phyloP scores from a whole-genome alignment of 2,888 invertebrate genomes.

The Amorpha juglandis region DNA sequence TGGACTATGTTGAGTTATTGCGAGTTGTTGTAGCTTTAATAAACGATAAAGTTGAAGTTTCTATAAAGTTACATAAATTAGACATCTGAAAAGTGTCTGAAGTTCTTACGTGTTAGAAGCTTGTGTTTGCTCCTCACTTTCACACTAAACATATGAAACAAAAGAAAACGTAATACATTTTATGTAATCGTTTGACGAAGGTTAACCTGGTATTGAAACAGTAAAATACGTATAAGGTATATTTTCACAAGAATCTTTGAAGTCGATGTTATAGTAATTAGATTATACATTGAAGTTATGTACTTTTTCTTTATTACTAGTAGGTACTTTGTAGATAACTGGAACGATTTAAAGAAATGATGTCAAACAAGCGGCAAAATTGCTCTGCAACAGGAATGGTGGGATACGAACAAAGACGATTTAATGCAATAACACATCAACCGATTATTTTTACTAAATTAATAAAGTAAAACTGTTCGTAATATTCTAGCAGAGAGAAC shows the following conservation, averaged over 20 bases:
- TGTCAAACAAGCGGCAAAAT: too few relatives aligned
- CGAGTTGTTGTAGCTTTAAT: background rate
- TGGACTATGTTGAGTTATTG: background rate
- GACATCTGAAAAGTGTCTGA: background rate
- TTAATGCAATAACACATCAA: too few relatives aligned
- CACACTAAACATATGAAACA: background rate
- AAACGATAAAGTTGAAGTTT: background rate
- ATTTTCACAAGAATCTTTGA: background rate
- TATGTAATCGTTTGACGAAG: background rate
- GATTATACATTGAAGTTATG: background rate
- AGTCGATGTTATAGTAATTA: too few relatives aligned
- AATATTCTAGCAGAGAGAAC: background rate
- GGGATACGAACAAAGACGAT: too few relatives aligned
- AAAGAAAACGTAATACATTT: background rate
- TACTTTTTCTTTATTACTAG: background rate
- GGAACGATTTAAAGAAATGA: too few relatives aligned
- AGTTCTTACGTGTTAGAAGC: background rate
- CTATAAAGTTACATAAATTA: background rate
- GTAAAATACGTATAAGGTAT: background rate
- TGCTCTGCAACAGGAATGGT: too few relatives aligned
- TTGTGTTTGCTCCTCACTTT: background rate
- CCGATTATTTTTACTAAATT: background rate
- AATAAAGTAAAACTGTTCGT: background rate
- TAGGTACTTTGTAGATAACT: background rate
- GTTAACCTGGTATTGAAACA: background rate